Conservation (phyloP, 2,888 invertebrate species). For the Conomelus anceps region DNA sequence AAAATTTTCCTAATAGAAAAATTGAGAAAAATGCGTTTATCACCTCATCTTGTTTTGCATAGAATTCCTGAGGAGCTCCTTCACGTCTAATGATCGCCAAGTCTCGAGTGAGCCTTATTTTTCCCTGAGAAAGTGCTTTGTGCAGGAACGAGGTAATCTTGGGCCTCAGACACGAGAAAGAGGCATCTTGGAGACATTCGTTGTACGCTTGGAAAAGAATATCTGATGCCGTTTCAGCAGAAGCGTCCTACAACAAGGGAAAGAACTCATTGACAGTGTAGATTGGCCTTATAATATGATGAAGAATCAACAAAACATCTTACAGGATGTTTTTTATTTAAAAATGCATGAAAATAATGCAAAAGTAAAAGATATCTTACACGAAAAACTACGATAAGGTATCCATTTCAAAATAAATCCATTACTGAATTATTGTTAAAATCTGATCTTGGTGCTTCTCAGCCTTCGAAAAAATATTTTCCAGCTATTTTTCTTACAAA, state of each 20-base stretch:
- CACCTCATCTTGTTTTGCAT: neutral
- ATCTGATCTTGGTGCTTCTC: too few species aligned
- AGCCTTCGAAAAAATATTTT: too few species aligned
- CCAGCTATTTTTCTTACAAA: too few species aligned
- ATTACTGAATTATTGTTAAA: too few species aligned
- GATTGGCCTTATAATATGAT: too few species aligned
- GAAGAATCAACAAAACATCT: too few species aligned
- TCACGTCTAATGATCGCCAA: constrained; percentile 59
- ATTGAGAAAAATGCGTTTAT: neutral
- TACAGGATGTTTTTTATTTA: too few species aligned
- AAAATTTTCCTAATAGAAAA: neutral
- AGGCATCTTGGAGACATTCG: constrained; percentile 60
- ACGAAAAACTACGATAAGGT: too few species aligned
- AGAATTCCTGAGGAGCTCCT: constrained; percentile 34
- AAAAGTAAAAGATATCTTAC: too few species aligned
- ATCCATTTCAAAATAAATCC: too few species aligned
- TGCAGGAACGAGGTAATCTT: constrained; percentile 59
- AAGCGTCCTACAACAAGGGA: neutral
- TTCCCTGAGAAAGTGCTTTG: constrained; percentile 45
- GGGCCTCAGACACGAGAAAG: constrained; percentile 67
- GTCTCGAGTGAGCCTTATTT: constrained; percentile 66
- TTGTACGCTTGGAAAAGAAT: constrained; percentile 59
- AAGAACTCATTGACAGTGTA: neutral
- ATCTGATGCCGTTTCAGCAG: constrained; percentile 49
- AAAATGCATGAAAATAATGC: too few species aligned